Evolutionary conservation across 2,888 invertebrate species (phyloP), one percentile per base, ranked within the genome.

Genomic region (Elmis aenea): DNA sequence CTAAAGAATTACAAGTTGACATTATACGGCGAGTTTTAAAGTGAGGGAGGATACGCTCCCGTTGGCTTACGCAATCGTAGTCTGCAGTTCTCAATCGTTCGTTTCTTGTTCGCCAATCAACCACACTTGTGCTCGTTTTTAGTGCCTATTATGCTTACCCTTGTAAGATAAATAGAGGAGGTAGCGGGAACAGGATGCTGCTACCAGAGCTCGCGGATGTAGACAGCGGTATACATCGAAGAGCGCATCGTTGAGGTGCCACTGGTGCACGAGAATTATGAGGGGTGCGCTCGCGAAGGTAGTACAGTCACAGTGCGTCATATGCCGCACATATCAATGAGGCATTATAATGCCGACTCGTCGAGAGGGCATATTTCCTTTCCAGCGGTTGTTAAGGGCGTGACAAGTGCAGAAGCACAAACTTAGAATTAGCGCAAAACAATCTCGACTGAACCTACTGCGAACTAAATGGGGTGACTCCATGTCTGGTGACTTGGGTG

Each of bases 291-390:
- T n/a, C 28, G 18, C 16, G 26, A 24, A 32, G 31, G 37, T 37
- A 27, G 31, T 30, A 32, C 32, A 22, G 24, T 28, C 33, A 26
- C 38, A 25, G 45, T 42, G 45, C 48, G 48, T 50, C 51, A 47
- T 51, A 48, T 46, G 51, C 45, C 40, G 45, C 50, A 50, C 51
- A 51, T 51, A 51, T 51, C 51, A 51, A 51, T 51, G 51, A 51
- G 51, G 51, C 46, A 50, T 50, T 48, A 51, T 48, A 50, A 48
- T 51, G 50, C 48, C 40, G 28, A 33, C 42, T 30, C 42, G 43
- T 29, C 34, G 49, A 48, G 48, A 50, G 41, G 40, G 45, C 46
- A 46, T 51, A 51, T 50, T 51, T 51, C 50, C 51, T 50, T 50
- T 42, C 46, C 45, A 33, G 42, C 38, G 42, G 44, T 42, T 45